These are phyloP conservation scores for Meteorus sp. DNA, from an alignment of 1,140 invertebrate genomes.

Conservation along the genomic window DNA sequence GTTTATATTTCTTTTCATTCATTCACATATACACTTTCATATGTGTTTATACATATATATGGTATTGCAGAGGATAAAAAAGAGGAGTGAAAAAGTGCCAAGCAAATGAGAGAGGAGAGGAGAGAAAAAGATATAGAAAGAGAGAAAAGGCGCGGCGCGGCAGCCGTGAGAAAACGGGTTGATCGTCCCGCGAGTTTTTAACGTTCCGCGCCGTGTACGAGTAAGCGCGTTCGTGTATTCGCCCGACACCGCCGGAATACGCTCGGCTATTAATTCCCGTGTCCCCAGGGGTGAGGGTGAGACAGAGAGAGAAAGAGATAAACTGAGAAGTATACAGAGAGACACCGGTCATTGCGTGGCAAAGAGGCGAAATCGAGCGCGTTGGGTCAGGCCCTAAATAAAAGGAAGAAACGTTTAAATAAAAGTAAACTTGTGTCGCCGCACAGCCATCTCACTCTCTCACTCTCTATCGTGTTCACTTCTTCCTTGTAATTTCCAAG, in stretches of 20 bases:
- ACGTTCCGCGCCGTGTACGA: conserved; percentile 28
- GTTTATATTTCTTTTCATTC: too few species aligned
- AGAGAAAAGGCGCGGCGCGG: conserved; percentile 17
- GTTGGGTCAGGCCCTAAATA: conserved; percentile 57
- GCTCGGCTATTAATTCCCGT: conserved; percentile 33
- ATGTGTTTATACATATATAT: conserved; percentile 3
- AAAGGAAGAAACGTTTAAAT: conserved; percentile 58
- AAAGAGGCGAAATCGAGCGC: conserved; percentile 53
- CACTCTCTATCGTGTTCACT: neutral
- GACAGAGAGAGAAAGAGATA: conserved; percentile 10
- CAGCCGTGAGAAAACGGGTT: conserved; percentile 34
- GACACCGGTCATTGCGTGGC: conserved; percentile 32
- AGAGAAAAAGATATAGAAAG: conserved; percentile 10
- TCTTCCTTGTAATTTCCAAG: too few species aligned
- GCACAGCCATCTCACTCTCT: conserved; percentile 36
- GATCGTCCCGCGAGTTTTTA: conserved; percentile 32
- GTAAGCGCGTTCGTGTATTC: conserved; percentile 19
- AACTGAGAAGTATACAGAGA: conserved; percentile 6
- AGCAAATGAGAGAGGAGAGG: conserved; percentile 7
- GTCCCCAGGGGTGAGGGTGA: conserved; percentile 8
- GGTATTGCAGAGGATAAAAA: conserved; percentile 1
- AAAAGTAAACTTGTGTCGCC: conserved; percentile 58
- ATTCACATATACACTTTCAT: too few species aligned
- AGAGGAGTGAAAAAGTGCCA: neutral
- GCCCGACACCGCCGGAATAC: conserved; percentile 29